Evolutionary conservation across 92 coral and sea anemone species (phyloP), one percentile per base, ranked within the genome.

Genomic region (Porites lobata): DNA sequence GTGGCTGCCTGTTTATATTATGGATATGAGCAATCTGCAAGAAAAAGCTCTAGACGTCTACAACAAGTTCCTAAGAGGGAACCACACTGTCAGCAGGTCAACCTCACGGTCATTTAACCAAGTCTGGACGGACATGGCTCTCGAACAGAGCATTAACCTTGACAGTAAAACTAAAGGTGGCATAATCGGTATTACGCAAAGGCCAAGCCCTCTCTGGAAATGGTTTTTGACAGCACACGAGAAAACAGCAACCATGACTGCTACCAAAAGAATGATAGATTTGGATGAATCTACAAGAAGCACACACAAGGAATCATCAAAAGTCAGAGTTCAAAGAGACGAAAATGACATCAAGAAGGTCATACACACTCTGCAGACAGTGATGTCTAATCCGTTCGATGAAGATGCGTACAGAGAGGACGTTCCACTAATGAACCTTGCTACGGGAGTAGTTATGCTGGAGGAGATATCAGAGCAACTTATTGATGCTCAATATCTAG

Each of bases 1-100:
- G 0, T 92, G 95, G 92, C 85, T 92, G 12, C 88, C 95, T 0
- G 95, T 85, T 0, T 87, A 91, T 63, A 20, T 87, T 26, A 65
- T 75, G 47, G 94, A 86, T 57, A 87, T 81, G 94, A 63, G 51
- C 13, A 24, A 54, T 10, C 89, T 87, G 9, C 65, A 77, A 29
- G 88, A 65, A 38, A 67, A 43, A 5, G 89, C 78, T 6, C 91
- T 78, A 77, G 81, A 67, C 12, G 87, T 85, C 8, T 68, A 85
- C 78, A 3, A 73, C 29, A 90, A 85, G 87, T 85, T 90, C 80
- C 19, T 78, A 7, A 53, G 65, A 3, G 86, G 93, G 65, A 84
- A 85, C 65, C 93, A 85, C 66, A 67, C 90, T 21, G 90, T 86
- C 8, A 85, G 93, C 82, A 50, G 93, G 20, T 86, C 81, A 52